Base-by-base conservation (phyloP, 2,888 invertebrate species). In the Drosophila incognita region DNA sequence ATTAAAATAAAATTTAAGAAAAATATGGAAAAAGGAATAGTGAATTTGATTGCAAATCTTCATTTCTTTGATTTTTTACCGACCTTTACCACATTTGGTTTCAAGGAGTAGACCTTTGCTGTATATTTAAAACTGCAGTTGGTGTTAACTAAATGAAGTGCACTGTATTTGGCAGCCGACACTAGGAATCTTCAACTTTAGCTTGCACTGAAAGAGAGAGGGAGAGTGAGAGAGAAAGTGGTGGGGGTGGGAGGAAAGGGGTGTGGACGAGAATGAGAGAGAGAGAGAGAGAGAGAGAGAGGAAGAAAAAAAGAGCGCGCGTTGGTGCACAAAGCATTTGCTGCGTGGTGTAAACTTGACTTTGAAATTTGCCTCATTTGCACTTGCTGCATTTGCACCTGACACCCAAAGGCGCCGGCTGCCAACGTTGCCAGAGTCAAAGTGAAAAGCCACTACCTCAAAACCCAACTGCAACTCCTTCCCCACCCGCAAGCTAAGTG, bases 261-360 rank as follows among this genome's bases (percentile, higher is more conserved):
- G 33, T 33, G 10, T 33, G 33, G 33, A 33, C 10, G 24, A 18
- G 27, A 54, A 11, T 5, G n/a, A 42, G 42, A 36, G 15, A 31
- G 53, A 5, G 15, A 29, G 8, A 27, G 15, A 21, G 27, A 35
- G 56, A 5, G 15, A 29, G 8, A 27, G 15, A 21, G 27, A 35
- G 56, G 18, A 33, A 13, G 38, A 42, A 33, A 27, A 33, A 40
- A 52, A 4, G 42, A 38, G 60, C 7, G 49, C 57, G 76, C 67
- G 80, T 66, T 81, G 77, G 66, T 71, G 84, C 81, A 86, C 87
- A 86, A 88, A 83, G 78, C 81, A 81, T 81, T 86, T 73, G 83
- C 88, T 86, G 90, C 86, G 81, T 87, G 90, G 88, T 89, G 88
- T 86, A 86, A 86, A 86, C 90, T 86, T 86, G 86, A 86, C 88